phyloP scores from a whole-genome alignment of 2,113 vertebrate genomes.

The Pomatostomus ruficeps region DNA sequence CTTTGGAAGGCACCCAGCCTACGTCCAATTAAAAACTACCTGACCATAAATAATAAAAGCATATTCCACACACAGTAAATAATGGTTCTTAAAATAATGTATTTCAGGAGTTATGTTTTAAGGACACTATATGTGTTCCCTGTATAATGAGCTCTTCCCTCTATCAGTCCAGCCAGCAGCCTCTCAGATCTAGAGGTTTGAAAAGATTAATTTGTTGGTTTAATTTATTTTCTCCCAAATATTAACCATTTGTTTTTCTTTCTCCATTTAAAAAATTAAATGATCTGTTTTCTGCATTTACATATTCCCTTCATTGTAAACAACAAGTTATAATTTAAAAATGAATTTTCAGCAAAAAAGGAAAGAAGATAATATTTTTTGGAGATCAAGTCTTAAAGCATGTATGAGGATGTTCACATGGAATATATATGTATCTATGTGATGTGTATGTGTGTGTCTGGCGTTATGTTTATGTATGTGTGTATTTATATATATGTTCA shows the following conservation, averaged over 20 bases:
- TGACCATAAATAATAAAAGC: conserved; percentile 70
- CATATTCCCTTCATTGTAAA: background rate
- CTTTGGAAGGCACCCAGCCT: conserved; percentile 44
- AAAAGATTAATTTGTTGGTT: conserved; percentile 1
- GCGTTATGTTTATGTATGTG: accelerated
- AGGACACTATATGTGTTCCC: conserved; percentile 35
- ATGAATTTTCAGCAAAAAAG: background rate
- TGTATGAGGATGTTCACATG: background rate
- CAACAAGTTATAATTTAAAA: background rate
- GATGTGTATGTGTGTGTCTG: background rate
- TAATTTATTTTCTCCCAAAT: background rate
- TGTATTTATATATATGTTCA: background rate
- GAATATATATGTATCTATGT: background rate
- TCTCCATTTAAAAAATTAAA: background rate
- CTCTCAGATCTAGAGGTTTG: background rate
- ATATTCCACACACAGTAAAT: conserved; percentile 52
- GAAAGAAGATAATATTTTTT: background rate
- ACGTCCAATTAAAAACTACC: conserved; percentile 64
- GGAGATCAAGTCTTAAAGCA: background rate
- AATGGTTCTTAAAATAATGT: conserved; percentile 66
- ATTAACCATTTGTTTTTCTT: background rate
- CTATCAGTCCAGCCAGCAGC: background rate
- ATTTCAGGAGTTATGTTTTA: conserved; percentile 46
- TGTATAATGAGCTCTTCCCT: conserved; percentile 13
- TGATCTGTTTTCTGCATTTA: background rate